Base-by-base conservation (phyloP, 2,797 vertebrate species). In the Rousettus madagascariensis region DNA sequence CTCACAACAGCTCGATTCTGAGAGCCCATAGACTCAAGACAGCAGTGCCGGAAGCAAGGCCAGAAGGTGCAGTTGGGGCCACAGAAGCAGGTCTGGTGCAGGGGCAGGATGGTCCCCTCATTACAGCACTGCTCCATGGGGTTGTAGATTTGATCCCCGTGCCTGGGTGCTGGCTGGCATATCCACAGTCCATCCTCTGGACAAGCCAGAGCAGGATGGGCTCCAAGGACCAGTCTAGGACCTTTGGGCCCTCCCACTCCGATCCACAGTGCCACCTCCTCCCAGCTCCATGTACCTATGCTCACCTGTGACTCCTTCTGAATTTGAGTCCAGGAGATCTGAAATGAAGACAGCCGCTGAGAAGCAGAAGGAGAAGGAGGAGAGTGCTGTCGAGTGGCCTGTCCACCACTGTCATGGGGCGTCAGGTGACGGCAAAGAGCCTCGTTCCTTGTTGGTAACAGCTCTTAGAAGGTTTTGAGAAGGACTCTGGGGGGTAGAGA, bases 41-140 rank as follows among this genome's bases (percentile, higher is more conserved):
- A 82, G 55, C 82, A 83, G 75, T 63, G 91, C 75, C 83, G 51
- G 24, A 94, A 61, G 74, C 95, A 95, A 43, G 92, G 75, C 33
- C 51, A 74, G 24, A 33, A 33, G 33, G 33, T 33, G 33, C 33
- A 33, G 33, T 33, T 33, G 33, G 33, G 33, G 33, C 33, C 33
- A 33, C 33, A 33, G 33, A 33, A 33, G 33, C 33, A 33, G 33
- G 53, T 77, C 3, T 12, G 19, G n/a, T 87, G 57, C 77, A 86
- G 28, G 28, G 61, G 12, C 24, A 68, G 68, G 41, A 87, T 17
- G 59, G 16, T 68, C 26, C 2, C 20, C 0, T 91, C 19, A 15
- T 83, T 20, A 41, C 68, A 91, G 33, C 89, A 83, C 57, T 63
- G 43, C 26, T 74, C 43, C 43, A 74, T 26, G 33, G 89, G 89